These are phyloP conservation scores for Drosophila subquinaria DNA, from an alignment of 2,888 invertebrate species.

Conservation along the genomic window DNA sequence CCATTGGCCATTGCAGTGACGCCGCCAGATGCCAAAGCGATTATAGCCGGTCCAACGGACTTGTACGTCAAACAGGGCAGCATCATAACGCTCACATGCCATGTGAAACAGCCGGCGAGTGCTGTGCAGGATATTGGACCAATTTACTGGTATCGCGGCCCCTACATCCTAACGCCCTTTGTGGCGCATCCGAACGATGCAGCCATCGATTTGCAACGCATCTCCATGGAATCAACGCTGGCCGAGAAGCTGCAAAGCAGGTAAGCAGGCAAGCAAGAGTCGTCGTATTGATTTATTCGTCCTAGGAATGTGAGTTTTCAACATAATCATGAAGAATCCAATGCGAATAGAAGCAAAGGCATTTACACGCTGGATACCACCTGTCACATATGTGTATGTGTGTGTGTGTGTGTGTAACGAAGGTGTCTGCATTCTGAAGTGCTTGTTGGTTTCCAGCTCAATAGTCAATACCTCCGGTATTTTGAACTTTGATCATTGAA, in stretches of 20 bases:
- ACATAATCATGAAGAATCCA: conserved; percentile 33
- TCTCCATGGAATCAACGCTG: conserved; percentile 85
- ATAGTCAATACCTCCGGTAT: conserved; percentile 44
- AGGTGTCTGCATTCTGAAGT: conserved; percentile 25
- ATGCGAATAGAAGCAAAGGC: conserved; percentile 14
- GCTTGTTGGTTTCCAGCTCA: conserved; percentile 53
- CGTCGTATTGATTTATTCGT: not conserved
- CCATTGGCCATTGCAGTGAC: conserved; percentile 75
- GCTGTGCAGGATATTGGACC: conserved; percentile 89
- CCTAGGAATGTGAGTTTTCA: conserved; percentile 17
- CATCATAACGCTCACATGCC: conserved; percentile 90
- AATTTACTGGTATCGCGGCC: conserved; percentile 90
- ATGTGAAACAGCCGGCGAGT: conserved; percentile 88
- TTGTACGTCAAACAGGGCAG: conserved; percentile 91
- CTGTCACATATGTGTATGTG: not conserved
- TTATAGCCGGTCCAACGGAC: conserved; percentile 89
- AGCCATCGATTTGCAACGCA: conserved; percentile 84
- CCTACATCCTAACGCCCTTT: conserved; percentile 84
- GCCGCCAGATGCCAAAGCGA: conserved; percentile 89
- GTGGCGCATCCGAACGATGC: conserved; percentile 84
- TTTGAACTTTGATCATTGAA: conserved; percentile 73
- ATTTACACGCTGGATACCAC: conserved; percentile 19
- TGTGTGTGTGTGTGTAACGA: conserved; percentile 3
- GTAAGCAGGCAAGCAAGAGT: conserved; percentile 63
- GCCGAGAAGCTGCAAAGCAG: conserved; percentile 91